phyloP scores from a whole-genome alignment of 2,113 vertebrate species.

The Fulica atra region DNA sequence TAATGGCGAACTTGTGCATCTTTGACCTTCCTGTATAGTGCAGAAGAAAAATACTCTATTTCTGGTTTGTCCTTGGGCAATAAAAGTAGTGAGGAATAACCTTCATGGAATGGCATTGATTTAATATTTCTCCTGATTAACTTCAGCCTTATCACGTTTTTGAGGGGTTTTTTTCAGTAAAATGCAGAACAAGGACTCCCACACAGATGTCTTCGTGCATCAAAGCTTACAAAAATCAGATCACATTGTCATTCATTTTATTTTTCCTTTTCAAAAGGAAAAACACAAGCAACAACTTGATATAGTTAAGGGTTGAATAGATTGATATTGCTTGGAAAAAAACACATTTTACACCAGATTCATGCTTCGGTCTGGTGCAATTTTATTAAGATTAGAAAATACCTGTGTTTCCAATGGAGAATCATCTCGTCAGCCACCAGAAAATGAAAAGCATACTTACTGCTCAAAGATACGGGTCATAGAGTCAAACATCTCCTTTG shows the following conservation, averaged over 20 bases:
- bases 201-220: neutral
- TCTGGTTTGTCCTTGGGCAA: neutral
- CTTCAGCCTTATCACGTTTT: neutral
- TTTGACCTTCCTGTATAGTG: neutral
- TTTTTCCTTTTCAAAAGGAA: neutral
- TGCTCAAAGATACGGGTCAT: neutral
- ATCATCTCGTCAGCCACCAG: neutral
- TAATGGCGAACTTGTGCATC: fast-evolving
- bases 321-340: neutral
- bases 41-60: neutral
- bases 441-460: neutral
- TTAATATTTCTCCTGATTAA: neutral
- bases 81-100: neutral
- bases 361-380: neutral
- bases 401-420: neutral
- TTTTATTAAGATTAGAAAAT: neutral
- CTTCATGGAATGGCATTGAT: neutral
- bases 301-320: neutral
- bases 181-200: neutral
- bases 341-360: neutral
- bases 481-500: neutral
- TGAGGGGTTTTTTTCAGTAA: neutral
- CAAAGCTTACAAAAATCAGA: neutral
- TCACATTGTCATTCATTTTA: neutral
- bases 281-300: neutral